phyloP scores from a whole-genome alignment of 2,113 vertebrate genomes.

The Numida meleagris region DNA sequence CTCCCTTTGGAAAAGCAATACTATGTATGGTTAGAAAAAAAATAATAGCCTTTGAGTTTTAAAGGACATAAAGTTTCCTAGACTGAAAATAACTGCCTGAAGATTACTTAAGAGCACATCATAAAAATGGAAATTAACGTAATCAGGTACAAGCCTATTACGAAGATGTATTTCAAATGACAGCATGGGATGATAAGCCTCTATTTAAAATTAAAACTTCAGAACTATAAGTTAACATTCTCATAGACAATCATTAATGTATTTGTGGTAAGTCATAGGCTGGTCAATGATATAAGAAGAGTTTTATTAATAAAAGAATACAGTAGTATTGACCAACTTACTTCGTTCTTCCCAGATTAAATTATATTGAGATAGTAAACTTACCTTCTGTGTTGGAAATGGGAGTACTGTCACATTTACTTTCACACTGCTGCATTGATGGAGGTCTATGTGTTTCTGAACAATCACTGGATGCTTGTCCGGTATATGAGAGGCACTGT shows the following conservation, averaged over 20 bases:
- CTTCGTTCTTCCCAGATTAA: neutral
- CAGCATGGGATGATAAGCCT: neutral
- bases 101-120: neutral
- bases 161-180: neutral
- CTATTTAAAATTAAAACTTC: neutral
- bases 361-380: slow-evolving; percentile 24
- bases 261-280: neutral
- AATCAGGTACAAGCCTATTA: neutral
- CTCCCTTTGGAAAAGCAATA: neutral
- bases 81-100: neutral
- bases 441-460: slow-evolving; percentile 86
- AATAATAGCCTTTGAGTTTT: neutral
- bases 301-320: neutral
- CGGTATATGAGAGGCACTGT: slow-evolving; percentile 95
- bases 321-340: neutral
- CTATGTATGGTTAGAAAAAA: neutral
- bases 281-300: neutral
- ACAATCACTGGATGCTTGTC: slow-evolving; percentile 92
- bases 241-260: neutral
- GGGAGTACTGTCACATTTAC: slow-evolving; percentile 94
- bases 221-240: neutral
- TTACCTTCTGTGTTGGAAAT: slow-evolving; percentile 92
- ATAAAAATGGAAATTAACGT: neutral
- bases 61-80: neutral
- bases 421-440: slow-evolving; percentile 97